Evolutionary conservation across 2,113 vertebrate species (phyloP).

Genomic region (Oophaga pumilio): DNA sequence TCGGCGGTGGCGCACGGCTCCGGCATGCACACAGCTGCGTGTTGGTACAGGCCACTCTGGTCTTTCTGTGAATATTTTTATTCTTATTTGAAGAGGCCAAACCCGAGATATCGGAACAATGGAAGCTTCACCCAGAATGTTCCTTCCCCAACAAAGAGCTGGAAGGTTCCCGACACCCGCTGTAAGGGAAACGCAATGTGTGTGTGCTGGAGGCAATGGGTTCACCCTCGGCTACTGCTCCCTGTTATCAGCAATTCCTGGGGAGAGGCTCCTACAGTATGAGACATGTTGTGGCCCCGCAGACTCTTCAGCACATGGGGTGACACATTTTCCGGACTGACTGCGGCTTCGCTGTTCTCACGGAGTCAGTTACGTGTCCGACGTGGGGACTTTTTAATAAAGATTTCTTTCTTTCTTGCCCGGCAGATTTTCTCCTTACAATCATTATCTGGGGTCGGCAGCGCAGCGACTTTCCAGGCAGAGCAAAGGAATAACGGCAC

Average conservation of each 20-base stretch:
- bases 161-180: constrained; percentile 20
- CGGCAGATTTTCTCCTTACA: neutral
- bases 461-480: neutral
- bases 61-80: constrained; percentile 15
- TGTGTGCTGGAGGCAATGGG: no score
- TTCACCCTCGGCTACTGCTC: no score
- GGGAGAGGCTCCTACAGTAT: no score
- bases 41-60: constrained; percentile 10
- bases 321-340: neutral
- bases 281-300: no score
- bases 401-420: constrained; percentile 1
- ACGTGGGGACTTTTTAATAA: constrained; percentile 19
- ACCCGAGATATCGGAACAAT: neutral
- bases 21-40: constrained; percentile 44
- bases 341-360: no score
- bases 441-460: constrained; percentile 10
- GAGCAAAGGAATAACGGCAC: neutral
- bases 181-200: neutral
- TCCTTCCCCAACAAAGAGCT: constrained; percentile 16
- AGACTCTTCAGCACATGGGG: neutral
- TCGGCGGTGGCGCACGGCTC: neutral
- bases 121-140: constrained; percentile 20
- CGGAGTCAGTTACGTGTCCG: neutral
- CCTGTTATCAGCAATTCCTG: no score
- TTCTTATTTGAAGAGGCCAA: constrained; percentile 42